phyloP scores from a whole-genome alignment of 2,888 invertebrate species.

The Tipula vernalis region DNA sequence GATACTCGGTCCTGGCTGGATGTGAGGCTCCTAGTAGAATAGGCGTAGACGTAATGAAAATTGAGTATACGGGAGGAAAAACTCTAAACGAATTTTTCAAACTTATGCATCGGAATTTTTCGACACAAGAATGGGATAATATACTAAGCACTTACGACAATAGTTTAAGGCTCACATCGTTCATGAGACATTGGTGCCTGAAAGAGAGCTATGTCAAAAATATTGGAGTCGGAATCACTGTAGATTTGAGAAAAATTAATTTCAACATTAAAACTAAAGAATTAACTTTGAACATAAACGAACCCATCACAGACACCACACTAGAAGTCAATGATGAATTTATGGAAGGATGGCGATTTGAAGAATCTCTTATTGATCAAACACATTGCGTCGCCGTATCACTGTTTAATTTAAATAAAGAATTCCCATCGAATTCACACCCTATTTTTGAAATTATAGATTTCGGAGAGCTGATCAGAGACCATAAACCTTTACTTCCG shows the following conservation, averaged over 20 bases:
- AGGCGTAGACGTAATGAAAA: conserved; percentile 84
- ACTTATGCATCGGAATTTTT: conserved; percentile 77
- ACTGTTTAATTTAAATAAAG: conserved; percentile 29
- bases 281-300: conserved; percentile 34
- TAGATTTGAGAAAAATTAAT: conserved; percentile 61
- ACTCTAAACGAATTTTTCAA: conserved; percentile 69
- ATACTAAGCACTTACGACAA: conserved; percentile 48
- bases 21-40: conserved; percentile 35
- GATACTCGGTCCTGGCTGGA: conserved; percentile 71
- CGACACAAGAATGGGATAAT: conserved; percentile 63
- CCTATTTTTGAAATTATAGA: conserved; percentile 41
- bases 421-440: conserved; percentile 19
- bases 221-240: conserved; percentile 69
- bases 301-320: conserved; percentile 48
- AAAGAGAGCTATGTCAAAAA: conserved; percentile 95
- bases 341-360: conserved; percentile 59
- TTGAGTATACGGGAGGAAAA: conserved; percentile 60
- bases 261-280: conserved; percentile 51
- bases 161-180: conserved; percentile 56
- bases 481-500: conserved; percentile 38
- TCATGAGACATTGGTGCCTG: conserved; percentile 84
- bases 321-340: conserved; percentile 47
- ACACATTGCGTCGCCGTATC: conserved; percentile 72
- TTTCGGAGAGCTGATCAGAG: conserved; percentile 46
- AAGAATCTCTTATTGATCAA: conserved; percentile 66